Base-by-base conservation (phyloP, 1,140 invertebrate species). In the Philotrypesis tridentata region DNA sequence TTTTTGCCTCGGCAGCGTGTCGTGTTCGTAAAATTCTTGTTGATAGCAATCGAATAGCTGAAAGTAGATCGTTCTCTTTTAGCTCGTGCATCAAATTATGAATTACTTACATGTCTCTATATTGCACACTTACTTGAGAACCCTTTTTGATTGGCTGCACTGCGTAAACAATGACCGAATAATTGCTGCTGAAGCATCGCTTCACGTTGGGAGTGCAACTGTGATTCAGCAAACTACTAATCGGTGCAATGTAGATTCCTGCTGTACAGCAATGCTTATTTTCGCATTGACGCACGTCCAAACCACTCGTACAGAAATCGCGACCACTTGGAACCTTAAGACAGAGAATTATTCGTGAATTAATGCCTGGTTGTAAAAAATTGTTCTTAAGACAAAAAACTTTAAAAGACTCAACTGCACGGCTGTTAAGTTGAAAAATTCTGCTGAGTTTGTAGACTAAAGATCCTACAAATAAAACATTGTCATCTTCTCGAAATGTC, bases 161-260 rank as follows among this genome's bases (percentile, higher is more conserved):
- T 55, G 40, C 21, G 17, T 55, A 55, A 55, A 55, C 21, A n/a
- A 55, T 55, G 4, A 55, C 48, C 0, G 21, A 21, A 17, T n/a
- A 55, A 55, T 55, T 55, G 21, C 21, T 55, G 48, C 48, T n/a
- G 48, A 55, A 55, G 48, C 48, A n/a, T 17, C 21, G 21, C 14
- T 55, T 80, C 23, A 67, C 79, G 31, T 63, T 74, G 2, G 70
- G 61, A 21, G 61, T 27, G 17, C 79, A 80, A 48, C 79, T 74
- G 61, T 74, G 71, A 55, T 55, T 55, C 21, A 80, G 65, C 9
- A 80, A 74, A 31, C 60, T 68, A 31, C 7, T 23, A 2, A 43
- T 55, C 11, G 79, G n/a, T 21, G 48, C 73, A 9, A 80, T 9
- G 8, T 40, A 81, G 17, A 37, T 9, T n/a, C 68, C 78, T 63